phyloP scores from a whole-genome alignment of 1,140 invertebrate genomes.

The Neoseiulus cucumeris region DNA sequence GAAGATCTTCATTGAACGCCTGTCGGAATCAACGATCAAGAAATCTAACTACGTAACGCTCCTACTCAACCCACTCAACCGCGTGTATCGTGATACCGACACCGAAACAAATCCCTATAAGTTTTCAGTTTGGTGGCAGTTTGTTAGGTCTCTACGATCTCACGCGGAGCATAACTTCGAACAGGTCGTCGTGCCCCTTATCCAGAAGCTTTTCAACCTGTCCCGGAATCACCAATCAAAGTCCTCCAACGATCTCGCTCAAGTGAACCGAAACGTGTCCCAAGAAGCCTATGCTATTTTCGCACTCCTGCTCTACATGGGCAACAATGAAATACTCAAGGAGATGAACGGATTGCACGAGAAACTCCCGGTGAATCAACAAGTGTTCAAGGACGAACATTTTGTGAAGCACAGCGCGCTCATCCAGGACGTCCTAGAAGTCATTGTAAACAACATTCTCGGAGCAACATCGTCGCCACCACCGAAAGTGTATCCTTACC shows the following conservation, averaged over 20 bases:
- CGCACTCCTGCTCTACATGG: background rate
- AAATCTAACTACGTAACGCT: background rate
- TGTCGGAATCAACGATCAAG: background rate
- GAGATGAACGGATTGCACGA: background rate
- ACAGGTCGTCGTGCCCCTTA: background rate
- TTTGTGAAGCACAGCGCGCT: background rate
- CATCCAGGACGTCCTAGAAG: background rate
- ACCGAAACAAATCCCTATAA: background rate
- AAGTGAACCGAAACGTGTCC: background rate
- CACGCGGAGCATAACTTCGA: background rate
- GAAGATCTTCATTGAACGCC: background rate
- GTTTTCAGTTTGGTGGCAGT: background rate
- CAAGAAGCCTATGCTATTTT: background rate
- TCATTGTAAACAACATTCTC: background rate
- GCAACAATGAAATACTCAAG: background rate
- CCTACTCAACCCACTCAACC: slow-evolving; percentile 3
- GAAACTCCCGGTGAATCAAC: background rate
- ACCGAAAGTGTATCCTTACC: background rate
- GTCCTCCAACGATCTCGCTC: background rate
- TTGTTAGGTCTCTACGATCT: background rate
- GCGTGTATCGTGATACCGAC: background rate
- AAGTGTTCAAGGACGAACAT: background rate
- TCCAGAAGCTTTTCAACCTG: background rate
- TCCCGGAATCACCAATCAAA: too few species aligned
- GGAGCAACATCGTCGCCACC: background rate